Evolutionary conservation across 2,888 invertebrate genomes (phyloP), one percentile per base, ranked within the genome.

Genomic region (Apamea anceps): DNA sequence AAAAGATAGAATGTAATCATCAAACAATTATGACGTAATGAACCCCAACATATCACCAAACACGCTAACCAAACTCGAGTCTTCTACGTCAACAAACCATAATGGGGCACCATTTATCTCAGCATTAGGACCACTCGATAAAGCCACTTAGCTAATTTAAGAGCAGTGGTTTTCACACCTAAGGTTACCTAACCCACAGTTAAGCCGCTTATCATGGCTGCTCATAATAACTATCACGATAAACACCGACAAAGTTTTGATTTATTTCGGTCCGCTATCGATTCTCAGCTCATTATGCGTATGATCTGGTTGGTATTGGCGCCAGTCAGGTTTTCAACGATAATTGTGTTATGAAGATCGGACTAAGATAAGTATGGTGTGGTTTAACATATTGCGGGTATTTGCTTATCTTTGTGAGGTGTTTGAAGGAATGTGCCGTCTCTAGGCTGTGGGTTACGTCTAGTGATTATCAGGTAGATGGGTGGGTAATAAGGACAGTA

Each of bases 81-180:
- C 75, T 72, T 88, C 68, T 80, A 75, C 78, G 77, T 82, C 75
- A 77, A 75, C 81, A 84, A 84, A 79, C 81, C 81, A 84, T 90
- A 92, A 91, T 90, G 85, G 89, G 37, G 62, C 76, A 81, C 87
- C 90, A 93, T 93, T 94, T 92, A 92, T 93, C 91, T 84, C 85
- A 85, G 90, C 89, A 88, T 92, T 92, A 93, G 75, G 88, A 86
- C 85, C 84, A 86, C 84, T 91, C 91, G 93, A 94, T 94, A 94
- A 92, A 93, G 93, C 93, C 91, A 93, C 94, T 93, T 92, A 92
- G 93, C 91, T 92, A 92, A 94, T 94, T 93, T 93, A 93, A 91
- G 91, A 91, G 90, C 88, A 82, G 90, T 84, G 86, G 87, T 93
- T 93, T 93, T 92, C 92, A 93, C 94, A 93, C 92, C 91, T 92